Evolutionary conservation across 2,113 vertebrate species (phyloP).

Genomic region (Isurus oxyrinchus): DNA sequence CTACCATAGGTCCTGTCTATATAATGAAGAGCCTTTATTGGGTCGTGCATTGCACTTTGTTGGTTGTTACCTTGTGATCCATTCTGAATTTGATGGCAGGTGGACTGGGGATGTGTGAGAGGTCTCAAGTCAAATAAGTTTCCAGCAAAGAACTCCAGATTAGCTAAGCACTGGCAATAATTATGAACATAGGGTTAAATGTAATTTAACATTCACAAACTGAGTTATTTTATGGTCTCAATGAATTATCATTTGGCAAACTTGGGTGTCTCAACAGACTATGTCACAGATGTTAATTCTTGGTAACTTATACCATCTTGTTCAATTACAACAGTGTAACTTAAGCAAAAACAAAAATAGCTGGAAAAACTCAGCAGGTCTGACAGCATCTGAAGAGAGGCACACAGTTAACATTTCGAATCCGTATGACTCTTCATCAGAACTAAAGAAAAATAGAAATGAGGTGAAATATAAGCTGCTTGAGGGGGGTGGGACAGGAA

Average conservation of each 20-base stretch:
- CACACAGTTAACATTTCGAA: too few species aligned
- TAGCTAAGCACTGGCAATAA: neutral
- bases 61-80: neutral
- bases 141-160: neutral
- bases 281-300: neutral
- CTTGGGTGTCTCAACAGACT: neutral
- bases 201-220: neutral
- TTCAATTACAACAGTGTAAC: neutral
- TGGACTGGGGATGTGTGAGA: neutral
- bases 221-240: neutral
- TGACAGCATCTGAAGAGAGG: too few species aligned
- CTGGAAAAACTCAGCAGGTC: too few species aligned
- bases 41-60: neutral
- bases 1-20: neutral
- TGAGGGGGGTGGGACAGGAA: too few species aligned
- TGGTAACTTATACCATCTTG: neutral
- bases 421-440: too few species aligned
- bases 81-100: neutral
- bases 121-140: neutral
- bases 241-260: neutral
- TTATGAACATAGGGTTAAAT: neutral
- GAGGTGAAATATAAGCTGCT: too few species aligned
- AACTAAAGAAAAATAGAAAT: too few species aligned
- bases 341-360: too few species aligned
- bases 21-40: neutral